Evolutionary conservation across 2,888 invertebrate species (phyloP), one percentile per base, ranked within the genome.

Genomic region (Orchestes rusci): DNA sequence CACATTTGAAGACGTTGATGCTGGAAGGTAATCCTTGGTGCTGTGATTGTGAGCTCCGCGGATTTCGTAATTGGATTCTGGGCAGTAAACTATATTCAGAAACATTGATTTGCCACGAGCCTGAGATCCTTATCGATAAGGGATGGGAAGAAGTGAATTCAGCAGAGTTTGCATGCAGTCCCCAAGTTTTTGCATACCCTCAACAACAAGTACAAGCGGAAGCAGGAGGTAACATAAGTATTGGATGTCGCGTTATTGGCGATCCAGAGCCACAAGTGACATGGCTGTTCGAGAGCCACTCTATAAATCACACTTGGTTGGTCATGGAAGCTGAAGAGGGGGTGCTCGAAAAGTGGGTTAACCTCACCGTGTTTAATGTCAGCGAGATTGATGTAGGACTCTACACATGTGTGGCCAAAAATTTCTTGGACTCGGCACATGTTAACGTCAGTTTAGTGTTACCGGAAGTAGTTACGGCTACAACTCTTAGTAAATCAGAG

Each of bases 21-120:
- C 67, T 92, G 39, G 85, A 88, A 52, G 84, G 84, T 19, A 93
- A 93, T 67, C 89, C 86, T 3, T 93, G 92, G 92, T 77, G 77
- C 60, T 93, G 93, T 66, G 90, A 93, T 65, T 93, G 93, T 67
- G 79, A 84, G 52, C 68, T 93, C 45, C 77, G 89, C 39, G 83
- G 83, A 46, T 87, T 92, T 58, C 79, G 90, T 46, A 80, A 80
- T 56, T 91, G 91, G 89, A 81, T 89, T 63, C 74, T 89, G 39
- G 75, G 79, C 39, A 82, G 81, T 58, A 88, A 86, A 57, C 72
- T 92, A 39, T 61, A 65, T 45, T 83, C 85, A 8, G 78, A 82
- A 52, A 78, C 85, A 30, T 73, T 90, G 54, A 73, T 77, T 37
- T 88, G 88, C 60, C 77, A 77, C 10, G 80, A 81, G 38, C 92